Evolutionary conservation across 2,888 invertebrate genomes (phyloP).

Genomic region (Calameuta idolon): DNA sequence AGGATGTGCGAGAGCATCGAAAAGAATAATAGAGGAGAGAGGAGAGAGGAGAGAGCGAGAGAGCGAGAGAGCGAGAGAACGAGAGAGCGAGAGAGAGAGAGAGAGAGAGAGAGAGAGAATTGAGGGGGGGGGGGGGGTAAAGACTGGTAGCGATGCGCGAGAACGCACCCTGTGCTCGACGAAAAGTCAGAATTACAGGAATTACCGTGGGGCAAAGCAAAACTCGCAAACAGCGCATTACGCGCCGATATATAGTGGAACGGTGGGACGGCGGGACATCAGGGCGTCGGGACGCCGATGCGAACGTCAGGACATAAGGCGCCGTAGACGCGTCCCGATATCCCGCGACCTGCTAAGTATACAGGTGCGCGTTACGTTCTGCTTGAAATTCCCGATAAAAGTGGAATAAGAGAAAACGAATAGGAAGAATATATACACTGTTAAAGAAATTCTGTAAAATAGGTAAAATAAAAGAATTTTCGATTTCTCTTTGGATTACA

Average conservation of each 20-base stretch:
- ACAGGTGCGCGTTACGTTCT: not conserved
- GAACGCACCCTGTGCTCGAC: constrained; percentile 28
- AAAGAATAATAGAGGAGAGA: constrained; percentile 50
- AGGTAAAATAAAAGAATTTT: not conserved
- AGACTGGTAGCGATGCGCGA: constrained; percentile 56
- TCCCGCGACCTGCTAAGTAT: constrained; percentile 8
- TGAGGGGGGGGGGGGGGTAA: constrained; percentile 31
- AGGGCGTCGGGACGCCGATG: not conserved
- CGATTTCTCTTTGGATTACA: not conserved
- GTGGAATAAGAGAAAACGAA: not conserved
- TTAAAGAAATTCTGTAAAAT: not conserved
- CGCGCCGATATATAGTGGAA: constrained; percentile 30
- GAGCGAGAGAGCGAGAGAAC: no score
- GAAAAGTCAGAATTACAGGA: constrained; percentile 63
- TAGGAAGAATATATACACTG: no score
- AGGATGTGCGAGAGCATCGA: constrained; percentile 32
- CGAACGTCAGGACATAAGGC: not conserved
- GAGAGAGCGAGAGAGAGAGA: not conserved
- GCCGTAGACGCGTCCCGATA: constrained; percentile 16
- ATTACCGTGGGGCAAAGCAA: constrained; percentile 51
- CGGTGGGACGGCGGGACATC: no score
- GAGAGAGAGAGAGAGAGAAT: not conserved
- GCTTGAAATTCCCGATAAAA: not conserved
- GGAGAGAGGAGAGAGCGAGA: constrained; percentile 12
- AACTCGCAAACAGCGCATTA: constrained; percentile 47